phyloP scores from a whole-genome alignment of 2,797 vertebrate genomes.

The Atherinosoma microstoma region DNA sequence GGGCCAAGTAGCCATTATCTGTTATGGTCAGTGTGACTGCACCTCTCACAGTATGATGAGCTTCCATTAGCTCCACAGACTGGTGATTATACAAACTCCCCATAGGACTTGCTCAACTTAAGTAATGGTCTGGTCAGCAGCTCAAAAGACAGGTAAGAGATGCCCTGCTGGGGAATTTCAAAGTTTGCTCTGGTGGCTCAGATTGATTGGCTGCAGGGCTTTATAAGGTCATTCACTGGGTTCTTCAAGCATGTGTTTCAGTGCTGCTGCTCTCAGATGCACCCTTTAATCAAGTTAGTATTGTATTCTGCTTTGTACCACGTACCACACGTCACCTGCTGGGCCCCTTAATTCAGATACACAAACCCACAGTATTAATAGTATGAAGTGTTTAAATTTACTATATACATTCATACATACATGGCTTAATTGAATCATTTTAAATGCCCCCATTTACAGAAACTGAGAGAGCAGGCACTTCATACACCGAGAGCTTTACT shows the following conservation, averaged over 20 bases:
- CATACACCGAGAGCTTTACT: conserved; percentile 65
- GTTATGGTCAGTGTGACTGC: conserved; percentile 83
- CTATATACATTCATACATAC: neutral
- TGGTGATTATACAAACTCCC: conserved; percentile 83
- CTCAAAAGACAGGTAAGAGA: conserved; percentile 64
- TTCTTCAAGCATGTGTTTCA: conserved; percentile 46
- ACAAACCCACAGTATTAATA: conserved; percentile 51
- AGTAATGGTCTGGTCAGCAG: conserved; percentile 82
- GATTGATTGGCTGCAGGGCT: conserved; percentile 54
- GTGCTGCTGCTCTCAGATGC: conserved; percentile 58
- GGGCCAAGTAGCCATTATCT: conserved; percentile 87
- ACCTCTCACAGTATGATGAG: conserved; percentile 79
- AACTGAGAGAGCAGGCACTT: conserved; percentile 34
- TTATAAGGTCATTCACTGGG: conserved; percentile 49
- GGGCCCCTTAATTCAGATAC: conserved; percentile 42
- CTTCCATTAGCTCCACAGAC: conserved; percentile 83
- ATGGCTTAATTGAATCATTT: conserved; percentile 47
- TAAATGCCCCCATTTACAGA: conserved; percentile 30
- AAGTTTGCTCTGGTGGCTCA: conserved; percentile 63
- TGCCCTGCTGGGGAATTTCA: conserved; percentile 67
- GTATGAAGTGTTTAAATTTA: conserved; percentile 55
- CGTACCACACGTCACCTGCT: conserved; percentile 73
- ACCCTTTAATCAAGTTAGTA: conserved; percentile 70
- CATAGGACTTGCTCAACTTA: conserved; percentile 76
- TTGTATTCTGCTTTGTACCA: conserved; percentile 63